Percentiles rank a stretch among this genome's conserved stretches.
phyloP scores from a whole-genome alignment of 2,113 vertebrate genomes.

The Calonectris borealis region DNA sequence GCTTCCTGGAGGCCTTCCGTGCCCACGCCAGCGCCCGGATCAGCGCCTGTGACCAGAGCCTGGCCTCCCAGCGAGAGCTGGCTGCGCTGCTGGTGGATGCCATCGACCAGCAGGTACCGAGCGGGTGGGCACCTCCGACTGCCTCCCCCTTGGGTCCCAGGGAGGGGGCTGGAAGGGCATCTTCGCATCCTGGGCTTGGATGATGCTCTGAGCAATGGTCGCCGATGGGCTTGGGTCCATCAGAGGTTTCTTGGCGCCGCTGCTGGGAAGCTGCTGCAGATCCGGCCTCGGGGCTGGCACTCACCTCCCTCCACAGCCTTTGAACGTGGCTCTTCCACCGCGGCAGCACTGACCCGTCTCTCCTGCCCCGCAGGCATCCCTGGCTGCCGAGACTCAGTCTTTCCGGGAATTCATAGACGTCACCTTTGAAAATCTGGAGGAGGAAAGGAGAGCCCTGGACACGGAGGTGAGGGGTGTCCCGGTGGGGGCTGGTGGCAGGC shows the following conservation, averaged over 20 bases:
- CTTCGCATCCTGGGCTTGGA: not conserved
- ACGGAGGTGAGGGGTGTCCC: conserved; percentile 53
- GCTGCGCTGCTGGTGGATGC: conserved; percentile 69
- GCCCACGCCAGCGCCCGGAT: conserved; percentile 26
- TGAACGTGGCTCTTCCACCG: not conserved
- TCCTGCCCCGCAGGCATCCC: conserved; percentile 45
- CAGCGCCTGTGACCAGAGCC: conserved; percentile 62
- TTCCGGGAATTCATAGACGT: conserved; percentile 33
- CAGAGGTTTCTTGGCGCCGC: not conserved
- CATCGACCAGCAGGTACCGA: conserved; percentile 78
- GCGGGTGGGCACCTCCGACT: not conserved
- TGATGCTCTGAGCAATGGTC: not conserved
- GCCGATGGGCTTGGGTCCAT: not conserved
- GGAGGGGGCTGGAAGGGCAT: not conserved
- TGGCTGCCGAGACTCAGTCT: not conserved
- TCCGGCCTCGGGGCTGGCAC: not conserved
- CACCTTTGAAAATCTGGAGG: conserved; percentile 44
- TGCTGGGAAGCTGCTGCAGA: not conserved
- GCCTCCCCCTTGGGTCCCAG: not conserved
- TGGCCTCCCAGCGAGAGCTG: conserved; percentile 76
- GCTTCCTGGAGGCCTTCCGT: conserved; percentile 75
- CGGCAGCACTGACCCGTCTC: not conserved
- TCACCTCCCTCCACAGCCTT: not conserved
- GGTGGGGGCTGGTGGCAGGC: rapidly evolving
- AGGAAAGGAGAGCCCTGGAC: conserved; percentile 45